Evolutionary conservation across 2,888 invertebrate genomes (phyloP), one percentile per base, ranked within the genome.

Genomic region (Anarsia innoxiella): DNA sequence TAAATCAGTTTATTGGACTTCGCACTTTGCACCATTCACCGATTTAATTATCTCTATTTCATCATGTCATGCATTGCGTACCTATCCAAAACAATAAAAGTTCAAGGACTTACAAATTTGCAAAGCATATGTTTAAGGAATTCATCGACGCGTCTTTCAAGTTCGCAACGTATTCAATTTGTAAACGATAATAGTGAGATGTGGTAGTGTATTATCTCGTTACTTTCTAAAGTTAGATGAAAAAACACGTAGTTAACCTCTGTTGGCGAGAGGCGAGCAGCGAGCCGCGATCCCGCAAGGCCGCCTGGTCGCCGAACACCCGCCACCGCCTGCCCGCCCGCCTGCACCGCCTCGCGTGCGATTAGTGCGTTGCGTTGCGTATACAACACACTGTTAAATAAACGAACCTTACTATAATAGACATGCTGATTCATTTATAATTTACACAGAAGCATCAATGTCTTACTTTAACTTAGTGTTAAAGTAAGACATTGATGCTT

Each of bases 221-320:
- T 79, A 80, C 83, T 83, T 83, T 84, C 83, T 83, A 83, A 82
- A 82, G 71, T 74, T 76, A 74, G 75, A 77, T 75, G 62, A 73
- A 73, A 73, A 78, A 80, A 77, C 66, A 71, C 68, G 78, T 75
- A 70, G 76, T 79, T 80, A 75, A 82, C 82, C 80, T 83, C 80
- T 80, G 70, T 66, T 65, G 68, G 79, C 75, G 80, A 82, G 74
- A 68, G 73, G 71, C 63, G 63, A 70, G 66, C 70, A 60, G 67
- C 66, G 54, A 70, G 66, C 70, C 61, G 67, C 66, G 54, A 68
- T 59, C 70, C 66, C 67, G 76, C 76, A 83, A 73, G 74, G 82
- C 79, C 76, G 75, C 69, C 75, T 64, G 66, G 71, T 72, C 59
- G 55, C 56, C 51, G 53, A 59, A n/a, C n/a, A n/a, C 48, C 49